Evolutionary conservation across 1,140 invertebrate species (phyloP).

Genomic region (Drosophila pandora): DNA sequence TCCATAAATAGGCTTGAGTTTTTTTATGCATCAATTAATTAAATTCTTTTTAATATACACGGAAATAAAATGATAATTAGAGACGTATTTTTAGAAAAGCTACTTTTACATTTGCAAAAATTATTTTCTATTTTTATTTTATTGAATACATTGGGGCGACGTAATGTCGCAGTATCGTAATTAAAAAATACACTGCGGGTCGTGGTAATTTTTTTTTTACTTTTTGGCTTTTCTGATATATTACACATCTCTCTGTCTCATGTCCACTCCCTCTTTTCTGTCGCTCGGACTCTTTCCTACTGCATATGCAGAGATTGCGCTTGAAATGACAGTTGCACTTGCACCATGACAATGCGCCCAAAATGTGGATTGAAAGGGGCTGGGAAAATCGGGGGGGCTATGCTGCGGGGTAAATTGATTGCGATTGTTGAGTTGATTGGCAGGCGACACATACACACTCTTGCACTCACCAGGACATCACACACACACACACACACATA

Average conservation of each 20-base stretch:
- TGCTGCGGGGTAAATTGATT: slow-evolving; percentile 74
- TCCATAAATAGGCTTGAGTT: too few species aligned
- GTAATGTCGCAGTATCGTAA: slow-evolving; percentile 77
- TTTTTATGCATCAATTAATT: too few species aligned
- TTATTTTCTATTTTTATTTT: slow-evolving; percentile 2
- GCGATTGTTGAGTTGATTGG: slow-evolving; percentile 82
- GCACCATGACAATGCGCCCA: slow-evolving; percentile 60
- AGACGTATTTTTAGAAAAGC: too few species aligned
- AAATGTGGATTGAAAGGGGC: slow-evolving; percentile 17
- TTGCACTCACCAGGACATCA: slow-evolving; percentile 2
- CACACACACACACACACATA: slow-evolving; percentile 10
- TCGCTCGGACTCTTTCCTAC: neutral
- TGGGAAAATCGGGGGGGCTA: slow-evolving; percentile 9
- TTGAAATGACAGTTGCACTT: slow-evolving; percentile 70
- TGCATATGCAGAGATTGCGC: slow-evolving; percentile 51
- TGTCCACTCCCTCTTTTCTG: neutral
- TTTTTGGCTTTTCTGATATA: slow-evolving; percentile 55
- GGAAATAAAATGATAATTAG: too few species aligned
- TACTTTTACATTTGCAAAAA: too few species aligned
- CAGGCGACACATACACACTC: slow-evolving; percentile 63
- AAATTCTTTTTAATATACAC: too few species aligned
- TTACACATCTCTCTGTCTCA: slow-evolving; percentile 3
- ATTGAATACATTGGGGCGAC: slow-evolving; percentile 26
- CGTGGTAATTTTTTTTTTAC: slow-evolving; percentile 34
- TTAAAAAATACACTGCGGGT: slow-evolving; percentile 74